Evolutionary conservation across 2,797 vertebrate species (phyloP), one percentile per base, ranked within the genome.

Genomic region (Erithacus rubecula): DNA sequence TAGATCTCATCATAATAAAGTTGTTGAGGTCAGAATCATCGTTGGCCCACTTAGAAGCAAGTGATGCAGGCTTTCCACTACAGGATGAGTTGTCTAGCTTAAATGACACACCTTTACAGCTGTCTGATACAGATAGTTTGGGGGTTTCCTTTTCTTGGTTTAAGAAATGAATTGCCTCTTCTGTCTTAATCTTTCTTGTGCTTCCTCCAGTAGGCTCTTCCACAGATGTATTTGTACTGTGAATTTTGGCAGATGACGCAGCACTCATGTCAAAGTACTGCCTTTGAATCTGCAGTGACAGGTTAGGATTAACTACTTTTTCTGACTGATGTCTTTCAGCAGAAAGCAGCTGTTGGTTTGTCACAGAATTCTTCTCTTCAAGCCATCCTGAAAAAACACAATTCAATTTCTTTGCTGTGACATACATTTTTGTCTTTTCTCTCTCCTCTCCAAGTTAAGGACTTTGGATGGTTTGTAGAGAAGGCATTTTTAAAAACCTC

Each of bases 1-100:
- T 98, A 69, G 97, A 98, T 91, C 99, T 97, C 72, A 99, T 96
- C 85, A 97, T 98, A 88, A 99, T 98, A 94, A 99, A 99, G 64
- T 95, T 97, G 22, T 92, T 98, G 83, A 99, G 94, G 93, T 99
- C 98, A 52, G 97, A 94, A 91, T 97, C 94, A 87, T 97, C 88
- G 0, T 16, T 39, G 47, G 64, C 90, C 82, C 19, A 30, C 64
- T 95, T 95, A 94, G 56, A 63, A 85, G 10, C 22, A 71, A 74
- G 64, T 36, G 71, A 79, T 52, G 53, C 17, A 80, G 75, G 43
- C 16, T 87, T 95, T 83, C 87, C 72, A 71, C 19, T 67, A 68
- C 24, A 72, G 34, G 86, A 82, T 76, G 72, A 63, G 17, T 19
- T 78, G 32, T 83, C 52, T 83, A 58, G 41, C 72, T 93, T 77